These are phyloP conservation scores for Pelosia muscerda DNA, from an alignment of 2,888 invertebrate genomes.

Conservation along the genomic window DNA sequence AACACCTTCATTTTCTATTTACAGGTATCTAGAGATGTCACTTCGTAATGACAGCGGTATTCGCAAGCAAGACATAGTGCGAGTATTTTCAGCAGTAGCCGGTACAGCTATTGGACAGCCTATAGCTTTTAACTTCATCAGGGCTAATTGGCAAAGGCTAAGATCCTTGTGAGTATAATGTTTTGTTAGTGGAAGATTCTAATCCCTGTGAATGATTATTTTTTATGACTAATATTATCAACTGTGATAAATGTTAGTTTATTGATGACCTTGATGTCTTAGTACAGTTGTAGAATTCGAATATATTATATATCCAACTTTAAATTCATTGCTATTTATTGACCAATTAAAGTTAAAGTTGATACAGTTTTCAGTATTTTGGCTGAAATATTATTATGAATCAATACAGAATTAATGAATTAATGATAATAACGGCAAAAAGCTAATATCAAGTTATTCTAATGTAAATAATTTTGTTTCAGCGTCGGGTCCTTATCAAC, in stretches of 20 bases:
- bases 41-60: conserved; percentile 91
- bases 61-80: conserved; percentile 92
- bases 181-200: neutral
- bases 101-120: conserved; percentile 92
- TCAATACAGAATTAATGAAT: neutral
- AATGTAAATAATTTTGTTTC: conserved; percentile 45
- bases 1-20: neutral
- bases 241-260: neutral
- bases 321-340: no score
- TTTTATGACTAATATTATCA: neutral
- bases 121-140: conserved; percentile 92
- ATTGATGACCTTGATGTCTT: neutral
- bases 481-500: conserved; percentile 92
- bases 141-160: conserved; percentile 91
- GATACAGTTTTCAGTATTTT: no score
- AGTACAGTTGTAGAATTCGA: neutral
- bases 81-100: conserved; percentile 92
- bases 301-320: no score
- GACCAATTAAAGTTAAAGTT: no score
- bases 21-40: conserved; percentile 91
- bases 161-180: conserved; percentile 89
- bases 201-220: no score
- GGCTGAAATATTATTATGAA: no score
- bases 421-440: neutral
- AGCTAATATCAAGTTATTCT: neutral